Base-by-base conservation (phyloP, 2,888 invertebrate species). In the Drosophila vallismaia region DNA sequence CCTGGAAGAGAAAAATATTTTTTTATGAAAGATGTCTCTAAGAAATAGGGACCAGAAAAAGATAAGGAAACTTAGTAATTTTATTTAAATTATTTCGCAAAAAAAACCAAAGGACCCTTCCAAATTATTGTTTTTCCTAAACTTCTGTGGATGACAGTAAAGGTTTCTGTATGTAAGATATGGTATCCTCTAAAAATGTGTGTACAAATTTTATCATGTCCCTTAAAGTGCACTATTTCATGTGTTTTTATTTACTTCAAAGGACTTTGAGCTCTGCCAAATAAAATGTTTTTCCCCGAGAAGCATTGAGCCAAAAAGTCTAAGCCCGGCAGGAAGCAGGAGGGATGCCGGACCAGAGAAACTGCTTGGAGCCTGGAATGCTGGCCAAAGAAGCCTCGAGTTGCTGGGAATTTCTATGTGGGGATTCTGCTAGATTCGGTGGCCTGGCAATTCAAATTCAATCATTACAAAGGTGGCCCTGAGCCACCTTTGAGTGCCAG, bases 401-500 rank as follows among this genome's bases (percentile, higher is more conserved):
- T 36, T 36, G 1, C 36, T n/a, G 6, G n/a, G 36, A 36, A 75
- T 71, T 68, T 51, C 33, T 44, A 29, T 38, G 48, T 24, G 33
- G 26, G 49, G 19, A 42, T 14, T 33, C 10, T 48, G 49, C n/a
- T 14, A 36, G n/a, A 36, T 36, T 19, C 48, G 46, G 46, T 60
- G 72, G 36, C n/a, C 68, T 60, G 69, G 76, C 87, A 81, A 82
- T 86, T 82, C 70, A 80, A 84, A 81, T 86, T 80, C 85, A 81
- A 81, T 81, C 85, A 81, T 84, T 77, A 64, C 87, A 71, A 81
- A 81, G 74, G 19, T 19, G 19, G 64, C 81, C 85, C 76, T 63
- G 62, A 86, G 81, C 87, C 76, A 42, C 58, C 33, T 55, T 79
- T 49, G 72, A 80, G 78, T 64, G 74, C 79, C 76, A 50, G 54